These are phyloP conservation scores for Drosophila virilis DNA, from an alignment of 1,140 invertebrate genomes.

Conservation along the genomic window DNA sequence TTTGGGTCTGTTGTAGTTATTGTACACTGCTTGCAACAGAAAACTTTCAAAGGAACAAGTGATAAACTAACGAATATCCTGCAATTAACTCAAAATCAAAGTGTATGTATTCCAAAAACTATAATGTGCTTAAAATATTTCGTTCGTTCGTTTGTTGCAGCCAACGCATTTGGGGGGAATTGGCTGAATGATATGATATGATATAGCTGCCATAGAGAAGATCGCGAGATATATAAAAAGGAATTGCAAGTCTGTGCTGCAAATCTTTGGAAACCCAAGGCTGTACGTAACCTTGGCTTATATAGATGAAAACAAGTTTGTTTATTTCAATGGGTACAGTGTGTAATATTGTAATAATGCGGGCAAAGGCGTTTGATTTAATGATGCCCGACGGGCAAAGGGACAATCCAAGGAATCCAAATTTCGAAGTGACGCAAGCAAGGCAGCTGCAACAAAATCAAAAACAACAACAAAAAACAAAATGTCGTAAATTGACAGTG, in stretches of 20 bases:
- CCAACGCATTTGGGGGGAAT: too few relatives aligned
- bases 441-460: slow-evolving; percentile 26
- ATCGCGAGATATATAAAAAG: too few relatives aligned
- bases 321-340: neutral
- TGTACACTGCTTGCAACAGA: neutral
- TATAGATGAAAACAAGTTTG: neutral
- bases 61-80: neutral
- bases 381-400: slow-evolving; percentile 64
- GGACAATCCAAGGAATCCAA: slow-evolving; percentile 48
- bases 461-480: slow-evolving; percentile 13
- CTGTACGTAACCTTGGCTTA: too few relatives aligned
- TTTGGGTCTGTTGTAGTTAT: slow-evolving; percentile 1
- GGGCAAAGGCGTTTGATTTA: slow-evolving; percentile 40
- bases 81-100: neutral
- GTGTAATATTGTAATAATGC: slow-evolving; percentile 4
- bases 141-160: too few relatives aligned
- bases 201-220: too few relatives aligned
- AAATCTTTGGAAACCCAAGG: too few relatives aligned
- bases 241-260: too few relatives aligned
- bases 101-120: too few relatives aligned
- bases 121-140: too few relatives aligned
- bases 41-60: neutral
- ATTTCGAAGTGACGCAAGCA: slow-evolving; percentile 48
- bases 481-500: slow-evolving; percentile 59
- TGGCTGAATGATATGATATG: too few relatives aligned